Evolutionary conservation across 2,113 vertebrate species (phyloP).

Genomic region (Protobothrops mucrosquamatus): DNA sequence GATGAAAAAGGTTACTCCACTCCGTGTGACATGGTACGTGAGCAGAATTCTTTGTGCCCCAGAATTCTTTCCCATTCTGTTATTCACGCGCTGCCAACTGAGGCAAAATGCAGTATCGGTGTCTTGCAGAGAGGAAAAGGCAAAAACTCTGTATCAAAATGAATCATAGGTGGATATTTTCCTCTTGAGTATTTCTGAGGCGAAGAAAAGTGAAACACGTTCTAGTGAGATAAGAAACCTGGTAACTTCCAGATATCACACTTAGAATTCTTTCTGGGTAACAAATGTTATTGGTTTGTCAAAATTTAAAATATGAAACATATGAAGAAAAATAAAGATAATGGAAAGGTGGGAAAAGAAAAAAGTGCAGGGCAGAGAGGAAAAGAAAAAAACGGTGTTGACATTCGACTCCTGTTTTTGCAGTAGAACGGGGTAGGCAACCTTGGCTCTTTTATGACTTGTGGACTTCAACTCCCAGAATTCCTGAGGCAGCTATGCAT

Average conservation of each 20-base stretch:
- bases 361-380: neutral
- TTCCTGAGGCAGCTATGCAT: no score
- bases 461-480: no score
- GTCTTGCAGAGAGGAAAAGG: neutral
- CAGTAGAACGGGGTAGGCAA: no score
- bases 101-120: neutral
- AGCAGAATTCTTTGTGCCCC: neutral
- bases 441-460: no score
- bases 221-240: neutral
- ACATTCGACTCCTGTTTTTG: neutral
- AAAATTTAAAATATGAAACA: neutral
- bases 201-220: neutral
- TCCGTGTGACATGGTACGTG: neutral
- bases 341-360: neutral
- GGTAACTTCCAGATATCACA: neutral
- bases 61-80: neutral
- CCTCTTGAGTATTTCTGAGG: neutral
- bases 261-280: neutral
- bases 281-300: neutral
- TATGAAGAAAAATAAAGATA: neutral
- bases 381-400: neutral
- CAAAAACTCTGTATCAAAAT: neutral
- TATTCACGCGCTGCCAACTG: neutral
- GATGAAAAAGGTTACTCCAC: slow-evolving; percentile 5
- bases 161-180: neutral